These are phyloP conservation scores for Gasterosteus aculeatus DNA, from an alignment of 2,113 vertebrate genomes.

Conservation along the genomic window DNA sequence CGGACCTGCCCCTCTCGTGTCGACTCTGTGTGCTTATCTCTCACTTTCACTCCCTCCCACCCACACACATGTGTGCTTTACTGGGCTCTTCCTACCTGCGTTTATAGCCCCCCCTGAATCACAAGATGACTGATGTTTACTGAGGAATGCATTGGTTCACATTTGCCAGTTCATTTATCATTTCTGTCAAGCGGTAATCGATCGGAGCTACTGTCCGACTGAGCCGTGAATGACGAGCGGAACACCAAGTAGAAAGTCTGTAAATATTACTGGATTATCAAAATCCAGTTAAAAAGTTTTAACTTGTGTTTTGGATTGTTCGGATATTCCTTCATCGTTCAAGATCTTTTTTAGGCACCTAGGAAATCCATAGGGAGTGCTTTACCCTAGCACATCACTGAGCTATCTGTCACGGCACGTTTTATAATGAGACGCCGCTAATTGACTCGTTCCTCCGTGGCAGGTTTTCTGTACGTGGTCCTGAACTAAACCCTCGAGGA, in stretches of 20 bases:
- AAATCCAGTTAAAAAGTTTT: too few species aligned
- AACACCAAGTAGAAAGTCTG: not conserved
- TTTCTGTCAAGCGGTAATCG: not conserved
- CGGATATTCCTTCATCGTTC: too few species aligned
- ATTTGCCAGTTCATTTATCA: not conserved
- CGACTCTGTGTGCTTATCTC: slow-evolving; percentile 18
- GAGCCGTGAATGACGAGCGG: not conserved
- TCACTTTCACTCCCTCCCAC: slow-evolving; percentile 15
- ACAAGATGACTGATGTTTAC: slow-evolving; percentile 4
- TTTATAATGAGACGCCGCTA: not conserved
- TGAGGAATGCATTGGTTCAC: not conserved
- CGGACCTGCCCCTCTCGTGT: slow-evolving; percentile 27
- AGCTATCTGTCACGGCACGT: not conserved
- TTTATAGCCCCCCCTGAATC: not conserved
- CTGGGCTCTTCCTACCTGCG: not conserved
- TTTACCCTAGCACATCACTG: not conserved
- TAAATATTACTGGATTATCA: not conserved
- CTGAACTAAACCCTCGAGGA: slow-evolving; percentile 17
- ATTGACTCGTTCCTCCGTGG: not conserved
- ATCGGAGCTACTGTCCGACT: not conserved
- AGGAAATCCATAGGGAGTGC: not conserved
- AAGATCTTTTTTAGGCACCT: not conserved
- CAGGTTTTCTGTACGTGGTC: not conserved
- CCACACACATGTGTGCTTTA: not conserved
- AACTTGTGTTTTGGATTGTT: too few species aligned